These are phyloP conservation scores for Elaphurus davidianus DNA, from an alignment of 2,113 vertebrate species.

Conservation along the genomic window DNA sequence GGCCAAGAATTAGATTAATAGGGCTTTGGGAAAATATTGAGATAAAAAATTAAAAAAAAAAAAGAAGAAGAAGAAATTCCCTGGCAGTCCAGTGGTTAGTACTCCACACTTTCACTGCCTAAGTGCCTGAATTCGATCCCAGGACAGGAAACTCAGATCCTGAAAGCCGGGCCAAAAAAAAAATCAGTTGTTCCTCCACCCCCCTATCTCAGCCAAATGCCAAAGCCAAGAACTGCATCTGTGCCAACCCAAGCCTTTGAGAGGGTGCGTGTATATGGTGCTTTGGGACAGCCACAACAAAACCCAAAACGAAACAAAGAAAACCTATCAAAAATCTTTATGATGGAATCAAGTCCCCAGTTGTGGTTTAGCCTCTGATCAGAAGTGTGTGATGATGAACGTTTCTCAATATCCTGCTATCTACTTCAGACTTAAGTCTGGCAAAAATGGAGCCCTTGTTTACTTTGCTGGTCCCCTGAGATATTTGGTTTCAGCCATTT, in stretches of 20 bases:
- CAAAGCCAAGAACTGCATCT: conserved; percentile 1
- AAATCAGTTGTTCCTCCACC: neutral
- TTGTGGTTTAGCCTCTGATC: neutral
- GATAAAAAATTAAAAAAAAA: neutral
- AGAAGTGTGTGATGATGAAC: neutral
- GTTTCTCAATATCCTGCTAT: neutral
- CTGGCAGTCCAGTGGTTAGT: neutral
- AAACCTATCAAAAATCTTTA: conserved; percentile 17
- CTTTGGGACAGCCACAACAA: neutral
- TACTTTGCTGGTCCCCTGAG: neutral
- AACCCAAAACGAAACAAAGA: neutral
- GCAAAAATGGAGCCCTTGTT: conserved; percentile 19
- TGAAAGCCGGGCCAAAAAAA: neutral
- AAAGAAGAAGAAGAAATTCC: neutral
- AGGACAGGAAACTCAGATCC: neutral
- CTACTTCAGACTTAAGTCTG: conserved; percentile 3
- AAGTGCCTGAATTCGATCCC: neutral
- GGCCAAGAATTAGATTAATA: conserved; percentile 42
- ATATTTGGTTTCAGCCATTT: neutral
- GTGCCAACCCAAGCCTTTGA: neutral
- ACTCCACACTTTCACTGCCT: neutral
- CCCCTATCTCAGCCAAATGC: neutral
- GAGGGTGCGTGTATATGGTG: neutral
- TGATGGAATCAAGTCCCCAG: neutral
- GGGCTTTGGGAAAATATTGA: conserved; percentile 14